Percentiles rank a stretch among this genome's conserved stretches.
phyloP scores from a whole-genome alignment of 2,888 invertebrate genomes.

The Eupithecia abbreviata region DNA sequence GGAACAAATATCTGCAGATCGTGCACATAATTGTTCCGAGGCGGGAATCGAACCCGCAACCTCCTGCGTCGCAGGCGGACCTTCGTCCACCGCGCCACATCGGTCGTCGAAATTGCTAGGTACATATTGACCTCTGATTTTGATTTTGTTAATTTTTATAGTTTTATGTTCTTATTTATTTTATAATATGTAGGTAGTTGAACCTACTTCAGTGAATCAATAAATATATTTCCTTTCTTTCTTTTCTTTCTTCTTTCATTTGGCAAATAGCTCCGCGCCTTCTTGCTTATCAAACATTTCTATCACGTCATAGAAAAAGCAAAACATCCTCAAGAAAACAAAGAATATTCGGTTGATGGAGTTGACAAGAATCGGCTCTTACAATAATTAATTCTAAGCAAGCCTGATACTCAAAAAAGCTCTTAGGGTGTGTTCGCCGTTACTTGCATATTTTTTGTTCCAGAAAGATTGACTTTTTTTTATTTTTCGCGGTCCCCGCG shows the following conservation, averaged over 20 bases:
- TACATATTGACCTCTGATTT: too few relatives aligned
- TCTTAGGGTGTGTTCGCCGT: slow-evolving; percentile 77
- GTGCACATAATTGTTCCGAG: too few relatives aligned
- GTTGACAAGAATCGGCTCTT: slow-evolving; percentile 43
- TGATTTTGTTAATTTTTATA: too few relatives aligned
- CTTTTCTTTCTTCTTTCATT: background rate
- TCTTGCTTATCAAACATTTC: background rate
- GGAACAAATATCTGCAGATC: too few relatives aligned
- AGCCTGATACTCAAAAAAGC: slow-evolving; percentile 76
- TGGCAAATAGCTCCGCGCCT: background rate
- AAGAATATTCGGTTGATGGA: slow-evolving; percentile 26
- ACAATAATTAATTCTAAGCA: slow-evolving; percentile 77
- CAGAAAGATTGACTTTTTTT: slow-evolving; percentile 64
- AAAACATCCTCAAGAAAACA: slow-evolving; percentile 34
- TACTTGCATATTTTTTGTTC: slow-evolving; percentile 83
- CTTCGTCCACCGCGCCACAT: too few relatives aligned
- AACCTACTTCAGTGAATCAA: too few relatives aligned
- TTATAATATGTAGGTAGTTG: too few relatives aligned
- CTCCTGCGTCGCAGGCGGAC: too few relatives aligned
- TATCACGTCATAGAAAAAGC: background rate
- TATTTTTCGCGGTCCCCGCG: slow-evolving; percentile 77
- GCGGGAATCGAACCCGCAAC: too few relatives aligned
- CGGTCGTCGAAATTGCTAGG: too few relatives aligned
- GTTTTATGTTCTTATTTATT: too few relatives aligned
- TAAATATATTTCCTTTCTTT: too few relatives aligned